Evolutionary conservation across 2,797 vertebrate genomes (phyloP), one percentile per base, ranked within the genome.

Genomic region (Galaxias olidus): DNA sequence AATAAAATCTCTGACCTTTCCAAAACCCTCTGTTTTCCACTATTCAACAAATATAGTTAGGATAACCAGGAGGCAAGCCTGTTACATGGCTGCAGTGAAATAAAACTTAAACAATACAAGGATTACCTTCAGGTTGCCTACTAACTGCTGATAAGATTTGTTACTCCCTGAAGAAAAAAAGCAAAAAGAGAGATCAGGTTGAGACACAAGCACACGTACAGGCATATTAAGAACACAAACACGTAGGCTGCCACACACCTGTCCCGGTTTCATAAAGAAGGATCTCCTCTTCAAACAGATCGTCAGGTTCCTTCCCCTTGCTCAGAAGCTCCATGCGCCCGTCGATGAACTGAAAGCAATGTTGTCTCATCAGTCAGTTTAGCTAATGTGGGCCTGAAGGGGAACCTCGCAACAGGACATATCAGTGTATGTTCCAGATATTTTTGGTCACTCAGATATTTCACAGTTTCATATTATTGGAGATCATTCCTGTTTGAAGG

Each of bases 201-300:
- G 11, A 63, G 45, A 15, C 1, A 58, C 10, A 69, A 46, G n/a
- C 6, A 11, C 13, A 57, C 9, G n/a, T n/a, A 59, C 30, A 65
- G 9, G 46, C 51, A 64, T 51, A 46, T 18, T 44, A 17, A 45
- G 41, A 59, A n/a, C 51, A 53, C 4, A 53, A 19, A 52, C 14
- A 59, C 14, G 63, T 19, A 55, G 0, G 56, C 17, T 53, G 1
- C 65, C 8, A 75, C 87, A 77, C 65, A 95, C 94, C 93, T 79
- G 90, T 82, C 62, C 86, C 81, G 9, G 79, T 63, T 49, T 85
- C 89, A 61, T 86, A 91, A 63, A 86, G 87, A 3, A 87, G 78
- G 58, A 96, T 92, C 67, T 95, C 94, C 56, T 95, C 91, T 72
- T 97, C 95, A 59, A 95, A 96, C n/a, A 92, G 80, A 46, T 96